phyloP scores from a whole-genome alignment of 2,113 vertebrate species.

The Cephalopterus ornatus region DNA sequence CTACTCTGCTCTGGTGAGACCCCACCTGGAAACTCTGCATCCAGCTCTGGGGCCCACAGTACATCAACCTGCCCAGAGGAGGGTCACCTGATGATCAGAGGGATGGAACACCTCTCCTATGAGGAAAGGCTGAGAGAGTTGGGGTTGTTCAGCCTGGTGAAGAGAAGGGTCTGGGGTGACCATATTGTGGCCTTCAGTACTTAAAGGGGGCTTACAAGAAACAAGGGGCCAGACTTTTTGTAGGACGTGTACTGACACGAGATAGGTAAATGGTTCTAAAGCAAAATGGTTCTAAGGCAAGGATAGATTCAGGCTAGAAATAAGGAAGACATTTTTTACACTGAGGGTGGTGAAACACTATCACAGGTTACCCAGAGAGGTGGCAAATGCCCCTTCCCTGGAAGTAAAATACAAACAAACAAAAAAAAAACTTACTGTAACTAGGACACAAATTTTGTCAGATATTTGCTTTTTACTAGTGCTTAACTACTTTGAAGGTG shows the following conservation, averaged over 20 bases:
- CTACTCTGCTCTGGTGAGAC: background rate
- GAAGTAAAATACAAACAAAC: background rate
- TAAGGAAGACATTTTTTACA: background rate
- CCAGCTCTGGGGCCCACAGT: background rate
- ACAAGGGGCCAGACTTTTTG: rapidly evolving
- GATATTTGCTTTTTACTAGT: background rate
- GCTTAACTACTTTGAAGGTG: background rate
- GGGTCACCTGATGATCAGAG: background rate
- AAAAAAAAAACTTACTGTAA: background rate
- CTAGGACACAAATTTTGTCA: background rate
- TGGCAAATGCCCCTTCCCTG: background rate
- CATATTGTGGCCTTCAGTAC: background rate
- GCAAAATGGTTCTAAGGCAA: background rate
- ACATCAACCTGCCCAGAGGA: background rate
- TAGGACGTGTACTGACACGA: rapidly evolving
- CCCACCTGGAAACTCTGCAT: background rate
- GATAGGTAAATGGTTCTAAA: background rate
- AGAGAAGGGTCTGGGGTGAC: background rate
- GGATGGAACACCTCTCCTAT: background rate
- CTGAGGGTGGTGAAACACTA: background rate
- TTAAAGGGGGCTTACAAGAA: background rate
- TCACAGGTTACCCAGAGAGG: background rate
- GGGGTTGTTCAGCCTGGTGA: background rate
- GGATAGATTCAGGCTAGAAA: background rate
- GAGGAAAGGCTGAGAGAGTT: background rate